Conservation (phyloP, 2,113 vertebrate genomes). For the Antechinus stuartii region DNA sequence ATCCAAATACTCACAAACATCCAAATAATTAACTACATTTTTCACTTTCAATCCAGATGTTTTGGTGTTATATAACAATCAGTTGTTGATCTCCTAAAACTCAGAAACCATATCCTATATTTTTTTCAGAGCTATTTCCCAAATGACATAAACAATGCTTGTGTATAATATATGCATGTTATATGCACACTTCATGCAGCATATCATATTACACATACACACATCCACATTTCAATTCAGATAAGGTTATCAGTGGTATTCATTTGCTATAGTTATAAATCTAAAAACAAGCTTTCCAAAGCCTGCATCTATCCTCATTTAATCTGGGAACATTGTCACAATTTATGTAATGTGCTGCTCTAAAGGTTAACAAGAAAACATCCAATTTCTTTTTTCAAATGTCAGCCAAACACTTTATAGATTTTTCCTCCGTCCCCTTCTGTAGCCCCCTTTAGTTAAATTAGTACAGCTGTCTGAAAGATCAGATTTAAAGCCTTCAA, state of each 20-base stretch:
- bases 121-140: constrained; percentile 75
- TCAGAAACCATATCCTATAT: neutral
- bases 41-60: constrained; percentile 19
- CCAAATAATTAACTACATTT: constrained; percentile 21
- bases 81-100: constrained; percentile 38
- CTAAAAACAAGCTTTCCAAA: constrained; percentile 60
- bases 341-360: constrained; percentile 75
- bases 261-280: constrained; percentile 78
- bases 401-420: constrained; percentile 80
- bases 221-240: constrained; percentile 14
- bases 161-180: neutral
- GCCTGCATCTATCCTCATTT: constrained; percentile 70
- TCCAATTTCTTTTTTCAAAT: constrained; percentile 82
- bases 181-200: constrained; percentile 10
- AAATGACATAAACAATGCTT: constrained; percentile 76
- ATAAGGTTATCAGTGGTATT: constrained; percentile 76
- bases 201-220: neutral
- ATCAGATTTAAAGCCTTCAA: constrained; percentile 78
- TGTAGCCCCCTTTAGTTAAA: constrained; percentile 79
- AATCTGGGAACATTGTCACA: constrained; percentile 75
- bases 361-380: constrained; percentile 81
- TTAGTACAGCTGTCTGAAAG: constrained; percentile 74
- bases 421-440: constrained; percentile 69
- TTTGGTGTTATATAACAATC: constrained; percentile 33
- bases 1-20: neutral